These are phyloP conservation scores for Cosmorhoe ocellata DNA, from an alignment of 2,888 invertebrate genomes.

Conservation along the genomic window DNA sequence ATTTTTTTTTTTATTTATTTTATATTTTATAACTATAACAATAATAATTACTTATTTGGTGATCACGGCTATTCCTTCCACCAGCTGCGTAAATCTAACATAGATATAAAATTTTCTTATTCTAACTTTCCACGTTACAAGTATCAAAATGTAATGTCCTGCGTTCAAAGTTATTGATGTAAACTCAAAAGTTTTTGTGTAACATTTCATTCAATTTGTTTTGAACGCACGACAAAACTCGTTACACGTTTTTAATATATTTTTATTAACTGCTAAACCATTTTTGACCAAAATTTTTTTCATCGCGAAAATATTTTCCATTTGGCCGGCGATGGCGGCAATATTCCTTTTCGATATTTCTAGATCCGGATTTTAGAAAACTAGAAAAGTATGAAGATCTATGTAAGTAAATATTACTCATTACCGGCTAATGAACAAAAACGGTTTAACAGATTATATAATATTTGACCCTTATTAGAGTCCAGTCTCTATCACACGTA, in stretches of 20 bases:
- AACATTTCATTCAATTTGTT: slow-evolving; percentile 8
- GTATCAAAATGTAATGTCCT: slow-evolving; percentile 35
- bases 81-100: slow-evolving; percentile 48
- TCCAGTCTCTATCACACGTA: slow-evolving; percentile 66
- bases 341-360: no score
- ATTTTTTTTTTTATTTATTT: no score
- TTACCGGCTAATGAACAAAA: slow-evolving; percentile 2
- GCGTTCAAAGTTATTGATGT: slow-evolving; percentile 9
- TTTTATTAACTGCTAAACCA: slow-evolving; percentile 9
- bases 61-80: slow-evolving; percentile 48
- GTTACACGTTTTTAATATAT: slow-evolving; percentile 10
- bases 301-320: no score
- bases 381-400: no score
- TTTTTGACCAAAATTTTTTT: slow-evolving; percentile 2
- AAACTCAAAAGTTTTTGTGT: background rate
- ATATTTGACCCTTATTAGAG: slow-evolving; percentile 13
- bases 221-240: slow-evolving; percentile 28
- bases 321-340: no score
- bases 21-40: slow-evolving; percentile 40
- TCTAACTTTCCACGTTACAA: slow-evolving; percentile 29
- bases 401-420: no score
- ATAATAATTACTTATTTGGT: slow-evolving; percentile 56
- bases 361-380: no score
- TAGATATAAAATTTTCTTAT: slow-evolving; percentile 52
- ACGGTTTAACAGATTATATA: slow-evolving; percentile 6